Conservation (phyloP, 2,113 vertebrate species). For the Charadrius vociferus region DNA sequence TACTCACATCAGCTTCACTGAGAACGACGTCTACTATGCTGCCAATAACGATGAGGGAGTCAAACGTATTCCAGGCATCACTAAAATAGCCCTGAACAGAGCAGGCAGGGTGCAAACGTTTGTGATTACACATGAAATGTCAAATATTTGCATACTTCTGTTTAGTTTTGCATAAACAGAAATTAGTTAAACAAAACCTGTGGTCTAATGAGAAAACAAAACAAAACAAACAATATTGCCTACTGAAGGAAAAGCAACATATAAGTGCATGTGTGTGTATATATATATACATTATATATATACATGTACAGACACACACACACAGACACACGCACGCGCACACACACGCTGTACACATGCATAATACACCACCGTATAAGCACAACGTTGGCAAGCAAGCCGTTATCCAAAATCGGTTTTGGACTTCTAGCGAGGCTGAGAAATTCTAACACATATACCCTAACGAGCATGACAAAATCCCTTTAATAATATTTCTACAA, state of each 20-base stretch:
- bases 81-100: conserved; percentile 97
- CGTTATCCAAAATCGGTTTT: conserved; percentile 3
- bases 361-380: background rate
- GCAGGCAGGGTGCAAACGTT: conserved; percentile 83
- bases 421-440: background rate
- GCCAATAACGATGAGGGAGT: conserved; percentile 99
- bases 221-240: conserved; percentile 67
- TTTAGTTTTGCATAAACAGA: conserved; percentile 75
- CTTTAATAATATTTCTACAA: background rate
- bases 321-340: background rate
- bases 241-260: conserved; percentile 72
- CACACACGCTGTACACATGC: conserved; percentile 20
- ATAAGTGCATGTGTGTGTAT: conserved; percentile 36
- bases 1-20: conserved; percentile 99
- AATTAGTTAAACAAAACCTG: conserved; percentile 72
- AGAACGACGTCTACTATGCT: conserved; percentile 99
- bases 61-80: conserved; percentile 99
- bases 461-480: background rate
- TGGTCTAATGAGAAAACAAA: conserved; percentile 66
- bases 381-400: conserved; percentile 19
- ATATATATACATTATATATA: conserved; percentile 33
- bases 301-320: conserved; percentile 26
- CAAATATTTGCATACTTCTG: conserved; percentile 72
- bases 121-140: conserved; percentile 75
- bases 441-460: background rate